Percentiles rank a stretch among this genome's conserved stretches.
These are phyloP conservation scores for Steromphala cineraria DNA, from an alignment of 2,888 invertebrate species.

Conservation along the genomic window DNA sequence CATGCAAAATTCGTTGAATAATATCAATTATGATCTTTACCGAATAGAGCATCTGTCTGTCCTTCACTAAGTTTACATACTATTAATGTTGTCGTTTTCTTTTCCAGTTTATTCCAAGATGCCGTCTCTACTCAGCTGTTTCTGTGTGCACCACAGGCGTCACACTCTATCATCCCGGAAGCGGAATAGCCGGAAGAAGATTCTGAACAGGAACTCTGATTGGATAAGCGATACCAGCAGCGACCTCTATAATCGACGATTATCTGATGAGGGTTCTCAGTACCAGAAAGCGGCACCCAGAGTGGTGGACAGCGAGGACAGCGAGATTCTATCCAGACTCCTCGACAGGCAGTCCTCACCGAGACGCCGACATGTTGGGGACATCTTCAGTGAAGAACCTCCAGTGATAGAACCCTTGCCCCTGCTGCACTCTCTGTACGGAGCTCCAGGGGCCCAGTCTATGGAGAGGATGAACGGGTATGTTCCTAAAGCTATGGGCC, in stretches of 20 bases:
- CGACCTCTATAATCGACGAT: neutral
- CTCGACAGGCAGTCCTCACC: neutral
- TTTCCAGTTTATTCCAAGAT: neutral
- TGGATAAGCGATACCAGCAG: neutral
- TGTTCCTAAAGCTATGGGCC: constrained; percentile 50
- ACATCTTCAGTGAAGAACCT: neutral
- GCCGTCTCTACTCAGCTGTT: neutral
- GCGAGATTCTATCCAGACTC: neutral
- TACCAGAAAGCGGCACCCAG: neutral
- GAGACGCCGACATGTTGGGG: neutral
- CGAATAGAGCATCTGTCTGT: too few species aligned
- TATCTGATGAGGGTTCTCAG: neutral
- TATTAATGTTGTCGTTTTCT: too few species aligned
- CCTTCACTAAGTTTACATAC: too few species aligned
- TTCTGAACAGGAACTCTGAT: neutral
- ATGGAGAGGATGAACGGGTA: constrained; percentile 53
- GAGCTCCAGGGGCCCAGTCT: neutral
- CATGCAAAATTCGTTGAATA: too few species aligned
- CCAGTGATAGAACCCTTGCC: neutral
- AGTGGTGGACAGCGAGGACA: neutral
- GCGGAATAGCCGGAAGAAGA: neutral
- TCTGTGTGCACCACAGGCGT: constrained; percentile 4
- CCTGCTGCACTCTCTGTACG: neutral
- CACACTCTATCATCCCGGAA: constrained; percentile 8
- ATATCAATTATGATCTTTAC: too few species aligned